phyloP scores from a whole-genome alignment of 2,888 invertebrate genomes.

The Hydroisotoma schaefferi region DNA sequence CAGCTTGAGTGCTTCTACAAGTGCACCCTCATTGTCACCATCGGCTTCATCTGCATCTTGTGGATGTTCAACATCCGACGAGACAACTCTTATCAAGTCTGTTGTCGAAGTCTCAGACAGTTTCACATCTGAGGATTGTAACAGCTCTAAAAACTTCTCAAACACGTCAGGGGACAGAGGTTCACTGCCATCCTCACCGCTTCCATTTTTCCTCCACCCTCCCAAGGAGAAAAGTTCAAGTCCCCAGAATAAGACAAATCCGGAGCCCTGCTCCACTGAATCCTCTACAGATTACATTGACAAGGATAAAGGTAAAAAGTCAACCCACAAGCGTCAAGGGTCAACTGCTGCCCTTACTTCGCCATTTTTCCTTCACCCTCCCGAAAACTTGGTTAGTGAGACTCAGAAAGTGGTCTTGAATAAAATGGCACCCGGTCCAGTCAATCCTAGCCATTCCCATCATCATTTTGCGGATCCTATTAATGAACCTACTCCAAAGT shows the following conservation, averaged over 20 bases:
- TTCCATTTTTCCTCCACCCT: conserved; percentile 47
- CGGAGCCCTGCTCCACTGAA: background rate
- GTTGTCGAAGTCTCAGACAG: conserved; percentile 35
- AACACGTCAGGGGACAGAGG: background rate
- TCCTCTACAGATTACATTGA: background rate
- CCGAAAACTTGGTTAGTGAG: conserved; percentile 37
- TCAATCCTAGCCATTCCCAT: conserved; percentile 40
- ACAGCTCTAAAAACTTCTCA: conserved; percentile 10
- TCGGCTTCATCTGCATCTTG: conserved; percentile 38
- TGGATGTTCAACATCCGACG: conserved; percentile 35
- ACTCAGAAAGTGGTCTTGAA: conserved; percentile 28
- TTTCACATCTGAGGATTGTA: conserved; percentile 31
- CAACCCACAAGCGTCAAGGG: conserved; percentile 29
- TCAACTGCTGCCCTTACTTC: conserved; percentile 32
- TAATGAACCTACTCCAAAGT: conserved; percentile 32
- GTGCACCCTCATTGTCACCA: conserved; percentile 43
- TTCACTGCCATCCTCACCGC: conserved; percentile 23
- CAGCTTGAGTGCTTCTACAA: conserved; percentile 43
- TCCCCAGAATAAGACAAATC: background rate
- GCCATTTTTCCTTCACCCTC: conserved; percentile 47
- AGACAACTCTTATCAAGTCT: conserved; percentile 25
- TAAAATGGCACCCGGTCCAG: conserved; percentile 45
- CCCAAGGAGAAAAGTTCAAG: conserved; percentile 32
- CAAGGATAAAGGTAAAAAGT: conserved; percentile 17
- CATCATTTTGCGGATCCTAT: conserved; percentile 39